phyloP scores from a whole-genome alignment of 2,113 vertebrate species.

The Phainopepla nitens region DNA sequence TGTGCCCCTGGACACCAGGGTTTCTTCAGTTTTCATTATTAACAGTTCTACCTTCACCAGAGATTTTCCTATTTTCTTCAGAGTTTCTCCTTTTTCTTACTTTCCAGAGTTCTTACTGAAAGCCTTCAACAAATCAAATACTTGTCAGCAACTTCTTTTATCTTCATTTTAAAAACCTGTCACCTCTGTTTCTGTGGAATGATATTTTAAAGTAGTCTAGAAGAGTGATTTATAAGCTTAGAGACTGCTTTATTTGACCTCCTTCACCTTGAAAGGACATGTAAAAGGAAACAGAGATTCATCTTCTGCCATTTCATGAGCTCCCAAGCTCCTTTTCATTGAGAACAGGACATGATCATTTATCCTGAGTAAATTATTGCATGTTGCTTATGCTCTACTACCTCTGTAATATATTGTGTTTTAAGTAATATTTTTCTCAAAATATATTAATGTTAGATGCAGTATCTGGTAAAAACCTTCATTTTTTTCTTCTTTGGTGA shows the following conservation, averaged over 20 bases:
- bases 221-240: constrained; percentile 47
- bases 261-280: constrained; percentile 54
- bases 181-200: constrained; percentile 21
- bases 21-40: background rate
- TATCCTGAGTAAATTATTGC: constrained; percentile 20
- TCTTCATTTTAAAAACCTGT: constrained; percentile 46
- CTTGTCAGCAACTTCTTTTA: constrained; percentile 44
- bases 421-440: background rate
- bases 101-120: background rate
- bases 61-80: background rate
- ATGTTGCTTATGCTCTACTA: background rate
- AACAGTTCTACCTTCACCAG: background rate
- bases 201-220: constrained; percentile 29
- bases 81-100: background rate
- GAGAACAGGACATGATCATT: background rate
- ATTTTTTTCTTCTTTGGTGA: background rate
- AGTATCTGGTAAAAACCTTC: background rate
- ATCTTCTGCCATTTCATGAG: constrained; percentile 5
- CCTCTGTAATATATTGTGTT: background rate
- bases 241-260: constrained; percentile 36
- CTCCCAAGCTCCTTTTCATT: background rate
- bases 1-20: background rate
- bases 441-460: background rate
- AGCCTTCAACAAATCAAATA: constrained; percentile 35
- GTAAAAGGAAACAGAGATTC: constrained; percentile 40